Base-by-base conservation (phyloP, 2,797 vertebrate species). In the Holocentrus rufus region DNA sequence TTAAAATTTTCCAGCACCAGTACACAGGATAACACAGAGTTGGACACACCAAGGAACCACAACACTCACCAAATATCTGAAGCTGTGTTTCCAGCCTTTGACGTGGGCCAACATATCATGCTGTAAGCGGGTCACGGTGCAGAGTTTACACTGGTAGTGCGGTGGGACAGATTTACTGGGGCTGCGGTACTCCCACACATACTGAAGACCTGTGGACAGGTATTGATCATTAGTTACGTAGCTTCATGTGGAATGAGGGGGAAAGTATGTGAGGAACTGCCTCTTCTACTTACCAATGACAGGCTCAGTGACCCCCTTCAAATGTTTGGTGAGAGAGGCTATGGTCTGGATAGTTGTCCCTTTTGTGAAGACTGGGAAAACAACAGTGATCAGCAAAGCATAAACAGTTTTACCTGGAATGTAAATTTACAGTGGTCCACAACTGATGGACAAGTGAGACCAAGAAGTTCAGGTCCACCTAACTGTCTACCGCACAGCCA, bases 131-230 rank as follows among this genome's bases (percentile, higher is more conserved):
- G 85, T 72, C 30, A 95, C 92, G 1, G 81, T 80, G 44, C 94
- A 95, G 20, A 95, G 89, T 79, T 93, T 93, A 78, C 94, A 95
- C 88, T 92, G 91, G 81, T 95, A 95, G 80, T 95, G 94, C 6
- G 94, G 94, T 4, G 90, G 89, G 13, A 94, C 92, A 30, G 91
- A 89, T 83, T 92, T 93, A 74, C 91, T 94, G 18, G 94, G 94
- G 85, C 94, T 95, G 68, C 94, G 93, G 79, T 93, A 95, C 85
- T 95, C 94, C 93, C 94, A 94, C 49, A 95, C 89, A 85, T 92
- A 95, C 73, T 94, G 92, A 59, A 95, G 93, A 65, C 95, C 95
- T 95, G 85, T 17, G 72, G 47, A 83, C 69, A 84, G 5, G 52
- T 17, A 58, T 63, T 11, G 3, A 34, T 73, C 4, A 63, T 17